Percentiles rank a stretch among this genome's conserved stretches.
These are phyloP conservation scores for Dendrolimus punctatus DNA, from an alignment of 1,140 invertebrate species.

Conservation along the genomic window DNA sequence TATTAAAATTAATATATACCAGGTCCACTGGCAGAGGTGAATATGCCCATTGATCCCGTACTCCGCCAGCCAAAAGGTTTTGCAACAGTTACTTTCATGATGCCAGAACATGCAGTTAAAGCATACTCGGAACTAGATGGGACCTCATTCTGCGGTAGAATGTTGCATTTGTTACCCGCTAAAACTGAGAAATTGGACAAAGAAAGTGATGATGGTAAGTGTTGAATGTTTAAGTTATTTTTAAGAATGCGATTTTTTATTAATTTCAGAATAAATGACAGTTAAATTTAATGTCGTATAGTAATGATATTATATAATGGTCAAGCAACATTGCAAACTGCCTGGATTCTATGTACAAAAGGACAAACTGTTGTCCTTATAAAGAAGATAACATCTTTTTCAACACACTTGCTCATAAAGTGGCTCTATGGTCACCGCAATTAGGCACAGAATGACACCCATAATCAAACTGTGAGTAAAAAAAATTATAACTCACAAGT, in stretches of 20 bases:
- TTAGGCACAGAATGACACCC: no score
- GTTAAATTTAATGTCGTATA: not conserved
- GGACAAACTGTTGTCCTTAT: no score
- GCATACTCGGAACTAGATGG: conserved; percentile 94
- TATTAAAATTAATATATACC: conserved; percentile 1
- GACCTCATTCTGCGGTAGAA: conserved; percentile 89
- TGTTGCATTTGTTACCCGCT: conserved; percentile 94
- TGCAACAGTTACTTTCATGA: conserved; percentile 92
- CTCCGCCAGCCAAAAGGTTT: conserved; percentile 95
- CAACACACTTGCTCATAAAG: no score
- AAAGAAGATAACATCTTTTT: no score
- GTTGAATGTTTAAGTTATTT: not conserved
- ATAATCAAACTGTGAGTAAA: no score
- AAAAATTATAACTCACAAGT: no score
- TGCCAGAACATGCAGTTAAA: conserved; percentile 95
- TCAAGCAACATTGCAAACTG: no score
- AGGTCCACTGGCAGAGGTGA: conserved; percentile 91
- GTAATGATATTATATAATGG: no score
- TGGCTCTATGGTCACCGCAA: no score
- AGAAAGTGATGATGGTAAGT: conserved; percentile 70
- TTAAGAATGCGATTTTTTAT: not conserved
- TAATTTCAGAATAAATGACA: not conserved
- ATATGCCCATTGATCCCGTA: conserved; percentile 89
- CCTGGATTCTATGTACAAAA: no score
- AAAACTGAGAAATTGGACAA: conserved; percentile 79